phyloP scores from a whole-genome alignment of 2,888 invertebrate species.

The Dolichomitus sp. region DNA sequence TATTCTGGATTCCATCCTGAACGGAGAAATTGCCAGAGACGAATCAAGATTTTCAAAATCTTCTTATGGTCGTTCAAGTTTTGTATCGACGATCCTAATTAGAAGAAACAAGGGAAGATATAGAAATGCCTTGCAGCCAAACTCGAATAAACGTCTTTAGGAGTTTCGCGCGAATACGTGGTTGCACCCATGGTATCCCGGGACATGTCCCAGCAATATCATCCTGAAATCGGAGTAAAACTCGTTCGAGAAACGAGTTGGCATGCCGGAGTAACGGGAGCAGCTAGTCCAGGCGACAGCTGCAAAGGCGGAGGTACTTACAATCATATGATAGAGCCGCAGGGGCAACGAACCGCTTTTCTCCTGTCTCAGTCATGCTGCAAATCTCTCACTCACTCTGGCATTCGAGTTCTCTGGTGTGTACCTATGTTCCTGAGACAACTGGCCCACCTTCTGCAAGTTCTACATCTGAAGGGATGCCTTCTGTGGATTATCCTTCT shows the following conservation, averaged over 20 bases:
- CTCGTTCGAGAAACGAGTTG: conserved; percentile 41
- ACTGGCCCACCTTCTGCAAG: conserved; percentile 32
- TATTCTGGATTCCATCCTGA: no score
- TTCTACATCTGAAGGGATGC: conserved; percentile 44
- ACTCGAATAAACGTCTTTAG: conserved; percentile 27
- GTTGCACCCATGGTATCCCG: conserved; percentile 24
- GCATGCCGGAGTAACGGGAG: conserved; percentile 11
- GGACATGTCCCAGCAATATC: conserved; percentile 30
- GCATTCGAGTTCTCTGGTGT: conserved; percentile 12
- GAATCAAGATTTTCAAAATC: no score
- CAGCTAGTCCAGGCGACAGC: conserved; percentile 40
- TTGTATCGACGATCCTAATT: not conserved
- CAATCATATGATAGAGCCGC: conserved; percentile 39
- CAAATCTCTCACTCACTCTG: conserved; percentile 6
- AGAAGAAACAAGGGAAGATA: not conserved
- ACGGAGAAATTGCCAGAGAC: no score
- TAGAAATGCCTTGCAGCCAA: conserved; percentile 13
- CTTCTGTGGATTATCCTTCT: conserved; percentile 42
- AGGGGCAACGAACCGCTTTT: conserved; percentile 40
- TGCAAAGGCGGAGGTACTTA: conserved; percentile 36
- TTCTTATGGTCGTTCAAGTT: not conserved
- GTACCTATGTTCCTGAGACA: conserved; percentile 35
- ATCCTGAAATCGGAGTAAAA: conserved; percentile 45
- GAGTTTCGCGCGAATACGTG: conserved; percentile 18
- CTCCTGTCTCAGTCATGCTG: conserved; percentile 12